Conservation (phyloP, 2,797 vertebrate genomes). For the Hafferia zeledoni region DNA sequence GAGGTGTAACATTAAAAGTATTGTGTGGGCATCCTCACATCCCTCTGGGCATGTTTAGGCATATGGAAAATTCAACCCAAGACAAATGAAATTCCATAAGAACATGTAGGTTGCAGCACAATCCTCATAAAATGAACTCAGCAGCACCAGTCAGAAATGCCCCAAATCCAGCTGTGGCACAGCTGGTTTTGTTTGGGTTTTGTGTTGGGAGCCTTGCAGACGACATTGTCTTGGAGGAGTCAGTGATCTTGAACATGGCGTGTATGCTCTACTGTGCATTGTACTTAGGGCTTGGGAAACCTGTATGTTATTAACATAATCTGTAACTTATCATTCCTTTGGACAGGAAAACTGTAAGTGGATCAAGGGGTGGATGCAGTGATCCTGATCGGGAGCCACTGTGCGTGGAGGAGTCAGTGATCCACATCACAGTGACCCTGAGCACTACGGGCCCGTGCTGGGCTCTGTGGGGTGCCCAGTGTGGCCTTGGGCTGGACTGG, state of each 20-base stretch:
- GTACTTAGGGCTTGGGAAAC: neutral
- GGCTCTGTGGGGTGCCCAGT: neutral
- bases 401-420: neutral
- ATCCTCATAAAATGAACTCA: slow-evolving; percentile 38
- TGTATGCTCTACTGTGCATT: neutral
- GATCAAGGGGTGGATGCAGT: neutral
- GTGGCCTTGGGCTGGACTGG: neutral
- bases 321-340: slow-evolving; percentile 9
- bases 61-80: slow-evolving; percentile 20
- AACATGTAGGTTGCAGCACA: neutral
- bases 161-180: neutral
- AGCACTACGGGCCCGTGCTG: rapidly evolving
- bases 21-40: slow-evolving; percentile 37
- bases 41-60: slow-evolving; percentile 45
- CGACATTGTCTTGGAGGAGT: neutral
- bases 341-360: neutral
- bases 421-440: neutral
- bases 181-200: neutral
- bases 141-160: neutral
- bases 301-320: slow-evolving; percentile 29
- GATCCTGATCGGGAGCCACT: neutral
- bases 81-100: slow-evolving; percentile 38
- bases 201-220: neutral
- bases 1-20: neutral
- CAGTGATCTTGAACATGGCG: neutral